Base-by-base conservation (phyloP, 2,888 invertebrate genomes). In the Rosalia funebris region DNA sequence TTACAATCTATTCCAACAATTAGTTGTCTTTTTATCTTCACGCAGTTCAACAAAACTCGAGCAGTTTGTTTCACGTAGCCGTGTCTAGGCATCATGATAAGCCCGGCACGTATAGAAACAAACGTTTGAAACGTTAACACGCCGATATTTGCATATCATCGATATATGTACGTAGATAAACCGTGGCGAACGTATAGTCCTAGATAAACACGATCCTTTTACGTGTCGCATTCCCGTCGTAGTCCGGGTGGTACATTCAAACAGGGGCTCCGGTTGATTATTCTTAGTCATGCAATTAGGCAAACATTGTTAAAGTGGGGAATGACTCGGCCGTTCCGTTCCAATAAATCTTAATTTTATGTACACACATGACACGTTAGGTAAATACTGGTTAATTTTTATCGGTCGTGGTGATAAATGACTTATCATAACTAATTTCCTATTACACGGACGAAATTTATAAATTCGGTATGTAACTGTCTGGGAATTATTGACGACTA, bases 121-220 rank as follows among this genome's bases (percentile, higher is more conserved):
- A 32, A 31, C 44, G 42, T 44, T 44, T 12, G 50, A 41, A 50
- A 50, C 50, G 37, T 50, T 50, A 50, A 34, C 42, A 54, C 44
- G 32, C 32, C 14, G 19, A 15, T 19, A 54, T 54, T 54, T 54
- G 32, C 54, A 54, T 54, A 54, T 34, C 44, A 54, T 34, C 42
- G 44, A 54, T 53, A 53, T 39, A 37, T 11, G 3, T 10, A 25
- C 25, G 25, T 25, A 48, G 50, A 37, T 25, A 39, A 34, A 42
- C 54, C 7, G 17, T 19, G 44, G 36, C 44, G 44, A 54, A 54
- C 20, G 25, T 44, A 45, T 17, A 41, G 54, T 44, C 54, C 54
- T 54, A 54, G 45, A 54, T 54, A 54, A 54, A 54, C 45, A 53
- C 12, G 45, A 20, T 34, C 54, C 54, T 42, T 44, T 44, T 34